phyloP scores from a whole-genome alignment of 2,113 vertebrate genomes.

The Labrus mixtus region DNA sequence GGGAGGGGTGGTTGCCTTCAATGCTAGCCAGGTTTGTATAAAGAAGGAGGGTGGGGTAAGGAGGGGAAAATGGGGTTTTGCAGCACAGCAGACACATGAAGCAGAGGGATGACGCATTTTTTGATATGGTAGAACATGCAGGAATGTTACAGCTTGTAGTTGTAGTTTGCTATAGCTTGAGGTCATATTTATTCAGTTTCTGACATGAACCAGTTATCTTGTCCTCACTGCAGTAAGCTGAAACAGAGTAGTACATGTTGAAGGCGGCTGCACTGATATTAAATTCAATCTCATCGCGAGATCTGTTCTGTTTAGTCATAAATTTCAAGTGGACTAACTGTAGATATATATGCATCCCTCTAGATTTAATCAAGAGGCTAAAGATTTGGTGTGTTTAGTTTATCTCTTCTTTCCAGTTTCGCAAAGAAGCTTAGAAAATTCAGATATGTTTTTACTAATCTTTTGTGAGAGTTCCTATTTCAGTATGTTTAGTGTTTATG shows the following conservation, averaged over 20 bases:
- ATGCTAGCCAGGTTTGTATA: slow-evolving; percentile 44
- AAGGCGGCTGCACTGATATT: neutral
- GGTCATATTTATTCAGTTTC: neutral
- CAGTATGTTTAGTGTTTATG: neutral
- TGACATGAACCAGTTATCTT: no score
- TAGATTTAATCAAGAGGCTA: no score
- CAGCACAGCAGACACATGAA: slow-evolving; percentile 39
- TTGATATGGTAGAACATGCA: neutral
- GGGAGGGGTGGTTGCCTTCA: slow-evolving; percentile 39
- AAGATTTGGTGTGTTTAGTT: neutral
- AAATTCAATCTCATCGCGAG: neutral
- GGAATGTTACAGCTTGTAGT: slow-evolving; percentile 11
- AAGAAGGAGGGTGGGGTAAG: slow-evolving; percentile 37
- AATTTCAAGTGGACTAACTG: no score
- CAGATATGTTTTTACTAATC: no score
- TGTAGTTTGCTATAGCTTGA: no score
- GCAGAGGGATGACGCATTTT: slow-evolving; percentile 31
- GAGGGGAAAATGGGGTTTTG: slow-evolving; percentile 29
- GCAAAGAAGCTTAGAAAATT: no score
- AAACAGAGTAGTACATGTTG: neutral
- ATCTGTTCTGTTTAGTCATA: neutral
- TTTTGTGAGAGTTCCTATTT: neutral
- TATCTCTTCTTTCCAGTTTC: no score
- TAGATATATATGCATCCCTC: neutral
- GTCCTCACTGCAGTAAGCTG: slow-evolving; percentile 11